Percentiles rank a stretch among this genome's conserved stretches.
These are phyloP conservation scores for Adelges cooleyi DNA, from an alignment of 1,140 invertebrate genomes.

Conservation along the genomic window DNA sequence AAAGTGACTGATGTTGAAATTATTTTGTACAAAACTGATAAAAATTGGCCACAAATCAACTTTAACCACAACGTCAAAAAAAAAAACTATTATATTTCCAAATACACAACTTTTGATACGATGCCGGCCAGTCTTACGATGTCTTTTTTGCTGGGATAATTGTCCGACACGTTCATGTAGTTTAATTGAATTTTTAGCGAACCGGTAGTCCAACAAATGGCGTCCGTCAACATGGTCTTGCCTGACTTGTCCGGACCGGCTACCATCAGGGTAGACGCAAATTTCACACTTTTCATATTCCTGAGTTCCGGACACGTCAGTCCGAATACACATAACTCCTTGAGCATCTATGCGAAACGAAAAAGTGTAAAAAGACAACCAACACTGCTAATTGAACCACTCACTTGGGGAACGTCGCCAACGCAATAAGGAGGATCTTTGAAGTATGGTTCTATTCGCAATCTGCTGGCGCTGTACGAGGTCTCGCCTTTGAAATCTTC, in stretches of 20 bases:
- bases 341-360: neutral
- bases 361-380: too few species aligned
- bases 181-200: neutral
- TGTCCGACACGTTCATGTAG: neutral
- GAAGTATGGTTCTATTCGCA: neutral
- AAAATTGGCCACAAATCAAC: too few species aligned
- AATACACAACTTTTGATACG: neutral
- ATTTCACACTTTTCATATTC: neutral
- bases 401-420: conserved; percentile 19
- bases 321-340: neutral
- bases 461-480: neutral
- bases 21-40: too few species aligned
- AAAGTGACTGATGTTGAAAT: neutral
- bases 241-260: conserved; percentile 1
- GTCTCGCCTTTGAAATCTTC: neutral
- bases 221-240: neutral
- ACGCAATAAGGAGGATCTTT: neutral
- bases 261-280: neutral
- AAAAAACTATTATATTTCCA: neutral
- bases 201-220: conserved; percentile 2
- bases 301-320: neutral
- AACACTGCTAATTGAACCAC: too few species aligned
- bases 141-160: neutral
- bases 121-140: neutral
- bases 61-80: too few species aligned